Evolutionary conservation across 2,888 invertebrate species (phyloP).

Genomic region (Eledona agricola): DNA sequence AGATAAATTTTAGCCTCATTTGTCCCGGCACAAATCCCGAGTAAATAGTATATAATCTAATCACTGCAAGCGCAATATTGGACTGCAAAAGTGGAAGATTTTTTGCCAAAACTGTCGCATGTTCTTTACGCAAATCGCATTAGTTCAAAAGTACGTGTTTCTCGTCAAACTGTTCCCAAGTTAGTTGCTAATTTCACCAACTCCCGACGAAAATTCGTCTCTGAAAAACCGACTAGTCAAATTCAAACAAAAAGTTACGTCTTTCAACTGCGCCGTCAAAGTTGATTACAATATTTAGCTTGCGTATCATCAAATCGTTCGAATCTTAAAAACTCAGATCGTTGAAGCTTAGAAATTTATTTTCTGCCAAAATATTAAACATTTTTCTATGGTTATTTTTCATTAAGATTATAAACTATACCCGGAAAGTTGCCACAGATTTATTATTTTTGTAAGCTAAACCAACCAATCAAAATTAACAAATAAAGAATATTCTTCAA

Average conservation of each 20-base stretch:
- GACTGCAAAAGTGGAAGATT: conserved; percentile 14
- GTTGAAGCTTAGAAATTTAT: no score
- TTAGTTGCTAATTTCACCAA: conserved; percentile 45
- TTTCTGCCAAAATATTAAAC: no score
- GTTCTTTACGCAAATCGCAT: conserved; percentile 43
- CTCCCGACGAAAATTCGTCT: conserved; percentile 42
- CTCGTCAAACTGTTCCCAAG: conserved; percentile 45
- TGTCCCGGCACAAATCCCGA: conserved; percentile 18
- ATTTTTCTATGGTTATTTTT: no score
- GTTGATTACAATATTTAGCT: no score
- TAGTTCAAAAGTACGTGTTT: conserved; percentile 45
- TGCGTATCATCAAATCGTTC: no score
- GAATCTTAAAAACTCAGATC: no score
- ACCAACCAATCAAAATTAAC: no score
- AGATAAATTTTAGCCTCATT: conserved; percentile 28
- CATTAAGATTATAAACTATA: no score
- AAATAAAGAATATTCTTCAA: no score
- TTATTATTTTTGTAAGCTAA: no score
- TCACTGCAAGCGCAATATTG: conserved; percentile 3
- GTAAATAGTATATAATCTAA: conserved; percentile 26
- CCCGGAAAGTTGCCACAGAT: no score
- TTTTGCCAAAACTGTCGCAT: conserved; percentile 39
- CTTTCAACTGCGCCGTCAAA: no score
- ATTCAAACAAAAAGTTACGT: conserved; percentile 39
- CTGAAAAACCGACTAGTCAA: conserved; percentile 38